Evolutionary conservation across 2,888 invertebrate genomes (phyloP), one percentile per base, ranked within the genome.

Genomic region (Coenonympha glycerion): DNA sequence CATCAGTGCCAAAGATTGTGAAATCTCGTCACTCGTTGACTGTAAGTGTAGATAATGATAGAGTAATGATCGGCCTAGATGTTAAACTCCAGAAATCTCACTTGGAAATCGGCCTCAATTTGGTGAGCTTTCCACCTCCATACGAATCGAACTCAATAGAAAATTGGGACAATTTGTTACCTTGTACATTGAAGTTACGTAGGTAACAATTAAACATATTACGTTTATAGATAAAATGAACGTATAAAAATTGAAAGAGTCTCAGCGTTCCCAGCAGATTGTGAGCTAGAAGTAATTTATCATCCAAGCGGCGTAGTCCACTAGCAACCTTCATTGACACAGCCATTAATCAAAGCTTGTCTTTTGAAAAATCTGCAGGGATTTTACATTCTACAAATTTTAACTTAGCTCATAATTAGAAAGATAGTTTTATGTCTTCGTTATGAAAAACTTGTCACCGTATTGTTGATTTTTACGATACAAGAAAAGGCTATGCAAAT

Each of bases 261-360:
- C 9, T 34, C 3, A 6, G 45, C 34, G 22, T 24, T 24, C 9
- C 45, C 6, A 18, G 24, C 45, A 34, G 22, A 45, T 24, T 45
- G 45, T 44, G 15, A 24, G 44, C 24, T 24, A 24, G 33, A 22
- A 8, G 33, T 11, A 45, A 45, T 45, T 45, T 45, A 45, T 45
- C 45, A 45, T 34, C 24, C 45, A n/a, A 13, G 24, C 34, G 45
- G 26, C 30, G 24, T 15, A 34, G 45, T 34, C 64, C 65, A 64
- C 64, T 65, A 64, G 64, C 67, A 65, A 68, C 69, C 70, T 67
- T 64, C 66, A 71, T 71, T 69, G 73, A 71, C 66, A 64, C 60
- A 57, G 56, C 55, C 73, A 76, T 79, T 76, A 73, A 79, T 77
- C 79, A 76, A 69, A 69, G 9, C 61, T 66, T 54, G 51, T 50